A percentile compares a stretch with the other conserved stretches of the same genome.
Conservation (phyloP, 2,888 invertebrate genomes). For the Hemicrepidius hirtus region DNA sequence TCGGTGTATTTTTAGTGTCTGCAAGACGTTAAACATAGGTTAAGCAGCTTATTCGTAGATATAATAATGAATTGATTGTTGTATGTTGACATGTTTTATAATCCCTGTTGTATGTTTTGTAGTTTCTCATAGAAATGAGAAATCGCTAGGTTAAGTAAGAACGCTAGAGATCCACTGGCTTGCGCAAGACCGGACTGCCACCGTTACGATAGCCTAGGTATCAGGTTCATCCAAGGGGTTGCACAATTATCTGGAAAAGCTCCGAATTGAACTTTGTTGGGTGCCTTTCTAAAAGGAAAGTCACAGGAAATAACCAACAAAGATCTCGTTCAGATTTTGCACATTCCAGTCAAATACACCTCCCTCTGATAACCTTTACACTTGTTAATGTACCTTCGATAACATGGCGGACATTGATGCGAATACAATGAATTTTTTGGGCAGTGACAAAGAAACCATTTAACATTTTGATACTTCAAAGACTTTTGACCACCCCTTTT, state of each 20-base stretch:
- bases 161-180: constrained; percentile 60
- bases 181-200: constrained; percentile 66
- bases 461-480: no score
- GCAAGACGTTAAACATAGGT: constrained; percentile 67
- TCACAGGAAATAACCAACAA: constrained; percentile 18
- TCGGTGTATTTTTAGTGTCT: constrained; percentile 68
- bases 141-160: constrained; percentile 57
- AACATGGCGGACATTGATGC: constrained; percentile 48
- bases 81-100: constrained; percentile 58
- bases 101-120: constrained; percentile 67
- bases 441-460: constrained; percentile 35
- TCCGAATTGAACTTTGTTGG: constrained; percentile 14
- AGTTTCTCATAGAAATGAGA: constrained; percentile 55
- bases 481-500: no score
- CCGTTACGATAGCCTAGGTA: constrained; percentile 67
- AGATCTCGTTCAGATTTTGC: constrained; percentile 30
- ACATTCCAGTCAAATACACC: constrained; percentile 48
- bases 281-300: background rate
- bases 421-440: constrained; percentile 22
- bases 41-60: constrained; percentile 64
- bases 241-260: constrained; percentile 53
- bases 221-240: constrained; percentile 62
- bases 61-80: constrained; percentile 62
- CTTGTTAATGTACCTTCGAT: constrained; percentile 65
- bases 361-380: constrained; percentile 67